phyloP scores from a whole-genome alignment of 2,113 vertebrate genomes.

The Thunnus maccoyii region DNA sequence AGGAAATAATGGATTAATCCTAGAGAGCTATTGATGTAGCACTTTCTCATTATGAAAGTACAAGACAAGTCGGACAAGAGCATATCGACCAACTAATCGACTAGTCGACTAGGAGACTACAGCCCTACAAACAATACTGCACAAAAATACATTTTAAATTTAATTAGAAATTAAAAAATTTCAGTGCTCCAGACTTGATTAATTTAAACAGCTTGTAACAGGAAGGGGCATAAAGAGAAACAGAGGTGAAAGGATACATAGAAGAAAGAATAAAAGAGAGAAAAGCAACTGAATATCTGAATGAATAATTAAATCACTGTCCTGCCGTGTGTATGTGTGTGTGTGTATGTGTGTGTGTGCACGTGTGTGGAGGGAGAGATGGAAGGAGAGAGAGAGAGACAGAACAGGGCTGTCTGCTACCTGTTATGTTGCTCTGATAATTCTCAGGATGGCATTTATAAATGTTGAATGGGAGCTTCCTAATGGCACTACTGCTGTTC shows the following conservation, averaged over 20 bases:
- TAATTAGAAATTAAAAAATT: constrained; percentile 11
- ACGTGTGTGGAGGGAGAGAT: not conserved
- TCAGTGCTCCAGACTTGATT: constrained; percentile 45
- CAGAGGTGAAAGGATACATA: constrained; percentile 56
- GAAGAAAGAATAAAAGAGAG: constrained; percentile 51
- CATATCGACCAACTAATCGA: too few relatives aligned
- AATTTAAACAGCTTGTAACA: constrained; percentile 40
- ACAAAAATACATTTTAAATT: constrained; percentile 1
- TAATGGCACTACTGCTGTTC: constrained; percentile 63
- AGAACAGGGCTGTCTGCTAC: constrained; percentile 67
- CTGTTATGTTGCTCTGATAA: constrained; percentile 79
- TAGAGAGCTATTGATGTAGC: too few relatives aligned
- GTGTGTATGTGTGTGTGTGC: constrained; percentile 17
- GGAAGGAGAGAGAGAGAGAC: not conserved
- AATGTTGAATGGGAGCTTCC: constrained; percentile 80
- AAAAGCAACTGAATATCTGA: constrained; percentile 65
- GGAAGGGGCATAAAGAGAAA: constrained; percentile 45
- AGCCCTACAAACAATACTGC: not conserved
- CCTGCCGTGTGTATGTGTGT: constrained; percentile 32
- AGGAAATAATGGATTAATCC: too few relatives aligned
- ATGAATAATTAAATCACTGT: constrained; percentile 80
- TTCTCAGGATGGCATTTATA: constrained; percentile 82
- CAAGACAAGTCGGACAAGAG: too few relatives aligned
- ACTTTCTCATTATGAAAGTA: too few relatives aligned
- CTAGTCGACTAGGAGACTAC: too few relatives aligned